These are phyloP conservation scores for Squalus acanthias DNA, from an alignment of 2,797 vertebrate species.

Conservation along the genomic window DNA sequence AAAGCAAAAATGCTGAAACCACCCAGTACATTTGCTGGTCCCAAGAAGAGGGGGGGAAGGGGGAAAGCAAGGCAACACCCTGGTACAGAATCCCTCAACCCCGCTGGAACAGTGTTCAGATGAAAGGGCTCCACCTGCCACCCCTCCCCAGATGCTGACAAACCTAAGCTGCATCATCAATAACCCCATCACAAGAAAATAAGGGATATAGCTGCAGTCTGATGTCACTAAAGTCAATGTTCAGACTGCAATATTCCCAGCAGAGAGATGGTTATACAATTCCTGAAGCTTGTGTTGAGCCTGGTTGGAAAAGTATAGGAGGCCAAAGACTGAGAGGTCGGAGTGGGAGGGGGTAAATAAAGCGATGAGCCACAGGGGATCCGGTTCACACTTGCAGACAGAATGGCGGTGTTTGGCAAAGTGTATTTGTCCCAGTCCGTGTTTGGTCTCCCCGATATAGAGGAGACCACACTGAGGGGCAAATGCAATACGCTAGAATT, in stretches of 20 bases:
- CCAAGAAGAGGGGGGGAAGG: background rate
- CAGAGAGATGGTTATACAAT: background rate
- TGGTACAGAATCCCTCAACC: background rate
- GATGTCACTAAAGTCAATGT: background rate
- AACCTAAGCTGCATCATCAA: background rate
- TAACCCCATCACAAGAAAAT: background rate
- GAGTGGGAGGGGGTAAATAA: background rate
- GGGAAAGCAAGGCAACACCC: background rate
- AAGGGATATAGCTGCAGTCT: background rate
- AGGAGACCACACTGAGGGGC: too few relatives aligned
- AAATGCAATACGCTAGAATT: background rate
- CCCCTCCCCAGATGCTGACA: background rate
- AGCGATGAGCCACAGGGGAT: background rate
- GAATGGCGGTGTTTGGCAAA: background rate
- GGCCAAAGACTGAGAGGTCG: background rate
- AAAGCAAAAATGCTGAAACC: background rate
- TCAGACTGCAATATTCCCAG: background rate
- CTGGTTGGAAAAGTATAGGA: background rate
- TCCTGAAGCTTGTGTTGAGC: background rate
- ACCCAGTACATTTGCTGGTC: too few relatives aligned
- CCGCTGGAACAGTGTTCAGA: background rate
- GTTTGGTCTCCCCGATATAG: background rate
- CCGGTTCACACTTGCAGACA: background rate
- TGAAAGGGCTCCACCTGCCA: background rate
- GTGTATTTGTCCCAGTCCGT: background rate